A percentile compares a stretch with the other conserved stretches of the same genome.
phyloP scores from a whole-genome alignment of 2,113 vertebrate genomes.

The Coptodon bakossiorum region DNA sequence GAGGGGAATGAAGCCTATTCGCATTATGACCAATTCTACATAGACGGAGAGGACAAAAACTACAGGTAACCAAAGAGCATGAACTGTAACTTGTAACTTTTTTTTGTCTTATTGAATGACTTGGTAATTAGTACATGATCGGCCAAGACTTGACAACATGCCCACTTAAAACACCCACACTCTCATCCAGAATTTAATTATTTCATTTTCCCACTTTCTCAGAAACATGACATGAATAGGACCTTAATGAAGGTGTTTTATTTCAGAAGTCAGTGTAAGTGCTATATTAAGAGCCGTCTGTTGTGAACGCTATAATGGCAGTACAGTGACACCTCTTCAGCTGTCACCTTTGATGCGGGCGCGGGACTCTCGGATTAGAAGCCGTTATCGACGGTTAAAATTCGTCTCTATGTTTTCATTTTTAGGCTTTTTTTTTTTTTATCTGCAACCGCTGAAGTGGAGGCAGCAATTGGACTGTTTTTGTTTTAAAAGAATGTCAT shows the following conservation, averaged over 20 bases:
- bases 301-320: background rate
- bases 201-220: background rate
- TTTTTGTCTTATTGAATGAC: background rate
- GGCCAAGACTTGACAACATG: background rate
- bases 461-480: background rate
- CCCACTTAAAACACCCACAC: background rate
- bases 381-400: background rate
- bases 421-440: background rate
- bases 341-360: background rate
- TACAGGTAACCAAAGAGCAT: constrained; percentile 69
- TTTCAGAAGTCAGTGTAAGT: background rate
- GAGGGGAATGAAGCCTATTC: constrained; percentile 76
- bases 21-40: constrained; percentile 72
- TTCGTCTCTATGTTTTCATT: background rate
- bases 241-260: background rate
- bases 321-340: background rate
- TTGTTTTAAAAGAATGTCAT: constrained; percentile 1
- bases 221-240: background rate
- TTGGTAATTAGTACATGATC: background rate
- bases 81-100: background rate
- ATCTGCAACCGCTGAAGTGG: background rate
- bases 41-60: constrained; percentile 70
- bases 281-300: background rate
- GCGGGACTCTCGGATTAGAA: background rate
- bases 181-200: background rate